Percentiles rank a stretch among this genome's conserved stretches.
phyloP scores from a whole-genome alignment of 2,797 vertebrate species.

The Xerus rutilus region DNA sequence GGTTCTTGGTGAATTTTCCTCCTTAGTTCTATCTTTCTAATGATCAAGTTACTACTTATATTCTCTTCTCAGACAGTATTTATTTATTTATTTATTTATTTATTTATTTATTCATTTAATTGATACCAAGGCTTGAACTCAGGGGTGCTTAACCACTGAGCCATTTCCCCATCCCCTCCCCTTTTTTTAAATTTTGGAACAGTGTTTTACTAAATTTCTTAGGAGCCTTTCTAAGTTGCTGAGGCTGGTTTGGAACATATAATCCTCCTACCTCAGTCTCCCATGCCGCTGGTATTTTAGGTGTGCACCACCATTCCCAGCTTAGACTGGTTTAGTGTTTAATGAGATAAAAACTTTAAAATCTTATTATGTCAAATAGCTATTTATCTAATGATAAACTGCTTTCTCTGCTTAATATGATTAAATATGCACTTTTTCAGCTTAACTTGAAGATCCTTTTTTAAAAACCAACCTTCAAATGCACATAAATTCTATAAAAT shows the following conservation, averaged over 20 bases:
- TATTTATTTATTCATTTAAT: too few species aligned
- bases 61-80: neutral
- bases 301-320: too few species aligned
- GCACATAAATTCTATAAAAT: neutral
- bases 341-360: neutral
- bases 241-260: too few species aligned
- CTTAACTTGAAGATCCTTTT: neutral
- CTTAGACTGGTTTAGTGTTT: neutral
- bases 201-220: too few species aligned
- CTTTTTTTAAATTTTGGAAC: too few species aligned
- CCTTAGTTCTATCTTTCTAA: neutral
- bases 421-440: neutral
- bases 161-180: too few species aligned
- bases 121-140: too few species aligned
- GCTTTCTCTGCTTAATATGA: neutral
- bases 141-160: too few species aligned
- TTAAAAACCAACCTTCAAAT: neutral
- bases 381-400: neutral
- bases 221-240: too few species aligned
- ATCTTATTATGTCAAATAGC: neutral
- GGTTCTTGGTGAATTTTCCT: neutral
- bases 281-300: too few species aligned
- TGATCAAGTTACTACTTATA: neutral
- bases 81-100: too few species aligned
- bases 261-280: too few species aligned